Evolutionary conservation across 2,797 vertebrate genomes (phyloP), one percentile per base, ranked within the genome.

Genomic region (Acipenser oxyrinchus): DNA sequence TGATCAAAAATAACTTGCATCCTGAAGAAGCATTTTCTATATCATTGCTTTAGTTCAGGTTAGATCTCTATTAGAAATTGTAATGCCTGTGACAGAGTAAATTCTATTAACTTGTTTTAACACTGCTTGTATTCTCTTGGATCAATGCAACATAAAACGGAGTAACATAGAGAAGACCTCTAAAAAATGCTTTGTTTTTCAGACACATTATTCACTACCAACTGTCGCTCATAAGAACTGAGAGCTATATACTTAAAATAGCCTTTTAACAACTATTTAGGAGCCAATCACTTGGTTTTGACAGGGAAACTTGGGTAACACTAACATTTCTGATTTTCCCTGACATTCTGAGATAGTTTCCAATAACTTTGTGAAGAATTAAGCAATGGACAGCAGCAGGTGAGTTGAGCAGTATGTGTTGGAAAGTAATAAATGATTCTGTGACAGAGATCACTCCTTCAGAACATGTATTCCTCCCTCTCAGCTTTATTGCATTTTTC

Each of bases 31-130:
- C 37, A 37, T 4, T 37, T 4, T 37, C 37, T 37, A 37, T 37
- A 37, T 37, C 37, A 37, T 37, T 37, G 37, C 37, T 37, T 37
- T 37, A 37, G 37, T 37, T 37, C 37, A 37, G 37, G 37, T 37
- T 37, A 18, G 18, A 18, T 4, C 81, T 76, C 73, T 76, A 68
- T 81, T 83, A 74, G 75, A 86, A 82, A 83, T 12, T 66, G 76
- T 77, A 78, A 75, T 69, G 73, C 84, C 84, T 83, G 76, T 81
- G 82, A 79, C 82, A 84, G 80, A 86, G 88, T 81, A 82, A 87
- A 37, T 5, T 37, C 37, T 37, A 37, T 37, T 37, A 37, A 87
- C 77, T 85, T 83, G 80, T 83, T 83, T 87, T 84, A 85, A 76
- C 73, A 69, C 79, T 83, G 76, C 76, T 76, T 0, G 55, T 80